phyloP scores from a whole-genome alignment of 2,888 invertebrate species.

The Autographa gamma region DNA sequence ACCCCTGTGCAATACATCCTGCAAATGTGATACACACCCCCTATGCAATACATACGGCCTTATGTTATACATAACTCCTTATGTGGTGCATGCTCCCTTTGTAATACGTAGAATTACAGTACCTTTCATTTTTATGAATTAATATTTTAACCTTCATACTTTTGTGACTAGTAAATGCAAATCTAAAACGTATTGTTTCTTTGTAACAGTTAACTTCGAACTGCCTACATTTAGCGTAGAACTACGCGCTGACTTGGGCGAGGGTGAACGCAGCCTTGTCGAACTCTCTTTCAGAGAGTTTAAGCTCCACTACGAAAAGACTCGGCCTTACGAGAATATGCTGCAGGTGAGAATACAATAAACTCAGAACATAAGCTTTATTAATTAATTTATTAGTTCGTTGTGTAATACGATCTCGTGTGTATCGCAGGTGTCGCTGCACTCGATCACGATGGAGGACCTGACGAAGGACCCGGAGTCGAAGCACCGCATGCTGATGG shows the following conservation, averaged over 20 bases:
- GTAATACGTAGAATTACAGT: too few relatives aligned
- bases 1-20: too few relatives aligned
- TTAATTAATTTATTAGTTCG: not conserved
- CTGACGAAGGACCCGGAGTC: slow-evolving; percentile 93
- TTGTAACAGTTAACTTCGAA: slow-evolving; percentile 90
- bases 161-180: too few relatives aligned
- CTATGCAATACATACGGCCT: too few relatives aligned
- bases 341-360: slow-evolving; percentile 86
- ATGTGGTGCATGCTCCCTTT: too few relatives aligned
- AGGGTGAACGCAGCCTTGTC: slow-evolving; percentile 93
- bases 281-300: slow-evolving; percentile 96
- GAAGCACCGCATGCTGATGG: slow-evolving; percentile 95
- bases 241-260: slow-evolving; percentile 91
- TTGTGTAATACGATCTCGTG: not conserved
- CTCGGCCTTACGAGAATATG: slow-evolving; percentile 91
- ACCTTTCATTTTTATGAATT: too few relatives aligned
- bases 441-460: slow-evolving; percentile 97
- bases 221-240: slow-evolving; percentile 93
- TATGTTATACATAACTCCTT: too few relatives aligned
- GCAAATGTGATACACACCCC: too few relatives aligned
- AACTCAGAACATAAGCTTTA: too few relatives aligned
- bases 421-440: slow-evolving; percentile 90
- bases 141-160: too few relatives aligned
- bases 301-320: slow-evolving; percentile 92
- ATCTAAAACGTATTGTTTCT: not conserved